Conservation (phyloP, 1,140 invertebrate genomes). For the Zaprionus taronus region DNA sequence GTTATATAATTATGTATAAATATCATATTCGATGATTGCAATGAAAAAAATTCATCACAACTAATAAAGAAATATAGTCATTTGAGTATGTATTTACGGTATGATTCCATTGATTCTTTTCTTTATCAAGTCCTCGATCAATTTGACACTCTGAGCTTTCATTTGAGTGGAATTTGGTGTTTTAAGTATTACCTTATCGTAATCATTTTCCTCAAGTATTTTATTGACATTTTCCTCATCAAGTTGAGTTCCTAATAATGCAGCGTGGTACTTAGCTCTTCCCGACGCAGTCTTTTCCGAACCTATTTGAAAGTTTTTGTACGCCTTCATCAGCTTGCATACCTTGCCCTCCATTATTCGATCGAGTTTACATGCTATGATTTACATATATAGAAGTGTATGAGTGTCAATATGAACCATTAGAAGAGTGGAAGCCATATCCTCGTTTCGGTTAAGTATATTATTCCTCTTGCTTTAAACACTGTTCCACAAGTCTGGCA, state of each 20-base stretch:
- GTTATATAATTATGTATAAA: neutral
- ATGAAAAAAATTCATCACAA: too few species aligned
- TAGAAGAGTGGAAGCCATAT: neutral
- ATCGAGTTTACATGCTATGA: too few species aligned
- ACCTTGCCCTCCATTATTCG: too few species aligned
- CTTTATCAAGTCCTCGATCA: constrained; percentile 48
- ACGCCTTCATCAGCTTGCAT: too few species aligned
- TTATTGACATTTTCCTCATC: too few species aligned
- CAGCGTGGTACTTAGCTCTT: constrained; percentile 56
- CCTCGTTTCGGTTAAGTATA: neutral
- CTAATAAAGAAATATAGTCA: too few species aligned
- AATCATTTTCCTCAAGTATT: too few species aligned
- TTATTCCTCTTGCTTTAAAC: neutral
- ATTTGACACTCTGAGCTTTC: constrained; percentile 66
- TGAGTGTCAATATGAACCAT: neutral
- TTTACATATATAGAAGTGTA: neutral
- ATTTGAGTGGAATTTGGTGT: constrained; percentile 74
- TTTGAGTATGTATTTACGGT: too few species aligned
- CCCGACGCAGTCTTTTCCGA: constrained; percentile 26
- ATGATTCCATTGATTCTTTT: neutral
- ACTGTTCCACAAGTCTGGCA: constrained; percentile 59
- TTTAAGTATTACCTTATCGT: constrained; percentile 33
- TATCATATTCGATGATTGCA: too few species aligned
- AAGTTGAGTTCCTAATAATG: constrained; percentile 46
- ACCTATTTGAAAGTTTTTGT: too few species aligned